Base-by-base conservation (phyloP, 2,888 invertebrate genomes). In the Drosophila limbata region DNA sequence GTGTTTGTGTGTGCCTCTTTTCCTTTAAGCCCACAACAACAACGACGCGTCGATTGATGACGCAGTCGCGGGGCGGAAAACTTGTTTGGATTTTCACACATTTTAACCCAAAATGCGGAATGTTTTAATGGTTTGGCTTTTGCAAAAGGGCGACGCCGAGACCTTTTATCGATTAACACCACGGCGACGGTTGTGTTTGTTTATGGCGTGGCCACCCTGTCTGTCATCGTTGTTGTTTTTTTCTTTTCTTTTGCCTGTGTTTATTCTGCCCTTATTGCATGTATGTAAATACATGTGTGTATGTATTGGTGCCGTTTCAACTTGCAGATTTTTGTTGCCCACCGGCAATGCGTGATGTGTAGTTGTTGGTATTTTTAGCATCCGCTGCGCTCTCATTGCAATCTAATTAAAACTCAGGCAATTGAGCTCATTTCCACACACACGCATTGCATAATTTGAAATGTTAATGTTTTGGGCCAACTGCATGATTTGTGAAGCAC, bases 361-460 rank as follows among this genome's bases (percentile, higher is more conserved):
- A 55, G 61, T 45, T 61, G 56, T 42, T 15, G 8, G 63, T 85
- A 85, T 88, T 83, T 85, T 73, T 85, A 88, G 88, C 33, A 56
- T 48, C 37, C n/a, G 64, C 69, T 64, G 56, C 64, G 79, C 69
- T 68, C 81, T 62, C 84, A 70, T 73, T 84, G 82, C 82, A 84
- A 73, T 84, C 88, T 85, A 85, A 88, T 82, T 87, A 81, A 84
- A 86, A 76, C 73, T 66, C 62, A 61, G 67, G 69, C 72, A 81
- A 48, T 44, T 88, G 86, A 68, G 79, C 88, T 79, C 79, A 81
- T 84, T 86, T 84, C 78, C 69, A 77, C 80, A 83, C 68, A 75
- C 79, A 86, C 71, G 69, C 84, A 79, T 83, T 86, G 86, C 84
- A 79, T 87, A 88, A 87, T 81, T 69, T 33, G 50, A 53, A 69